Conservation (phyloP, 2,113 vertebrate genomes). For the Saimiri boliviensis region DNA sequence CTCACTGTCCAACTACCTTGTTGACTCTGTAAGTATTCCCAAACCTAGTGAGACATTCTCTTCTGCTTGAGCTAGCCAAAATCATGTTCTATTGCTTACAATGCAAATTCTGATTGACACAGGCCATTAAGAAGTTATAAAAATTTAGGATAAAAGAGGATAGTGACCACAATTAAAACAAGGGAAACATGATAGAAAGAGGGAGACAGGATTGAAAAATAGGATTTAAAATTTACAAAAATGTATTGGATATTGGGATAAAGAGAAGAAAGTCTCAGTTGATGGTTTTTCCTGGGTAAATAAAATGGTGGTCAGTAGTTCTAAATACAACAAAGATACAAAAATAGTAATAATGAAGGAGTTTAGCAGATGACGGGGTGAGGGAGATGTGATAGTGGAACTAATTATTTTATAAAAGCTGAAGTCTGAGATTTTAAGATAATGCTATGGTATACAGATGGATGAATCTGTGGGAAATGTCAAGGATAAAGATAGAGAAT, state of each 20-base stretch:
- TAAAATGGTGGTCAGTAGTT: not conserved
- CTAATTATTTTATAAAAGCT: slow-evolving; percentile 41
- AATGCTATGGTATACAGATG: slow-evolving; percentile 63
- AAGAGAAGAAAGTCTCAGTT: not conserved
- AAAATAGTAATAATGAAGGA: not conserved
- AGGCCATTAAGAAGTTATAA: not conserved
- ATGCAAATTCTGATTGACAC: not conserved
- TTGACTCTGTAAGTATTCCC: not conserved
- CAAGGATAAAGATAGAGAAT: slow-evolving; percentile 76
- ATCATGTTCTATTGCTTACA: not conserved
- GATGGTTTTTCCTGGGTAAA: not conserved
- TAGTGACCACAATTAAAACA: not conserved
- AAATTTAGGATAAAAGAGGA: not conserved
- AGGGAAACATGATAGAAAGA: not conserved
- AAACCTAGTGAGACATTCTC: not conserved
- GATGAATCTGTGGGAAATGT: slow-evolving; percentile 71
- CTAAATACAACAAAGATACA: not conserved
- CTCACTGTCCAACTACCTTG: not conserved
- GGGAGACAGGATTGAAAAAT: not conserved
- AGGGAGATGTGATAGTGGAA: not conserved
- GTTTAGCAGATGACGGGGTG: not conserved
- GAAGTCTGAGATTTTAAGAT: slow-evolving; percentile 31
- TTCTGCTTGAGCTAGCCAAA: not conserved
- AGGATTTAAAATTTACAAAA: not conserved
- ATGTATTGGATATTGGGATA: not conserved